Evolutionary conservation across 2,797 vertebrate genomes (phyloP), one percentile per base, ranked within the genome.

Genomic region (Botia almorhae): DNA sequence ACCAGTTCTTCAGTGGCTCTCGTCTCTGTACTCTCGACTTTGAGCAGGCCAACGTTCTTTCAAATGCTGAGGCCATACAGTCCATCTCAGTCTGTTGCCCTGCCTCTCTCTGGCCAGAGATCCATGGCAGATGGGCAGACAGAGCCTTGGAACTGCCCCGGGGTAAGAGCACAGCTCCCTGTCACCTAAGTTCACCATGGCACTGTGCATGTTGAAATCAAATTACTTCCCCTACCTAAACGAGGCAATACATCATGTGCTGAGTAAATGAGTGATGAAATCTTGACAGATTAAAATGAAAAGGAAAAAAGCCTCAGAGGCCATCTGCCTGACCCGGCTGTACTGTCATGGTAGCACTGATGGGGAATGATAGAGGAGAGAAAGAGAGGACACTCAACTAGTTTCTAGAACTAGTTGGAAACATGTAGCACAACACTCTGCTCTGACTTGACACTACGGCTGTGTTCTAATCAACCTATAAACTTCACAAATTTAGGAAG

Each of bases 241-340:
- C 78, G 68, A 85, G 56, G 71, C 65, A 75, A 63, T 74, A 74
- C 70, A 85, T 83, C 68, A 83, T 70, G 84, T 81, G 74, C 26
- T 74, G 78, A 71, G 69, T 80, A 81, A 80, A 78, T 74, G 78
- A 85, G 75, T 78, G 84, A 83, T 80, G 74, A 74, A 74, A 69
- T 78, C 77, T 70, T 81, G 83, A 84, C 75, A 75, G 79, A 81
- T 81, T 74, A 8, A 88, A 78, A 86, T 8, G 55, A 39, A 69
- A 53, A 33, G 12, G 19, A 53, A 90, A 87, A 85, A 67, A 76
- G 81, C 87, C 91, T 87, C 89, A 86, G 82, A 87, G 87, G 90
- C 92, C 92, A 94, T 94, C 93, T 94, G 93, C 90, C 90, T 87
- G 82, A 87, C 88, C 91, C 90, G 88, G 89, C 91, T 92, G 91